Evolutionary conservation across 53 echinoderm and acorn worm species (phyloP).

Genomic region (Holothuria scabra): DNA sequence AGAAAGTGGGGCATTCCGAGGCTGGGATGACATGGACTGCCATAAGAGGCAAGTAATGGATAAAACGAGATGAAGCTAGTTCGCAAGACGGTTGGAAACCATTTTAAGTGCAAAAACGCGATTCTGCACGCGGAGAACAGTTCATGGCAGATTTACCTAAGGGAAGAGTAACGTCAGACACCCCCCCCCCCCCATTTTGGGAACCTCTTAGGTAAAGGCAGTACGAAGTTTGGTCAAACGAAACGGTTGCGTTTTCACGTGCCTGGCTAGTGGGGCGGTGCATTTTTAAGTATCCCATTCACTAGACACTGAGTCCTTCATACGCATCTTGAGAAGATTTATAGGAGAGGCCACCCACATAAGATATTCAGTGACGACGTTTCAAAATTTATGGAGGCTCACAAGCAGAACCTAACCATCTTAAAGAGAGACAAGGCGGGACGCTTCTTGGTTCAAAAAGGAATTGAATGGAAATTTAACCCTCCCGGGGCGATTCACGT

Average conservation of each 20-base stretch:
- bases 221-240: slow-evolving; percentile 2
- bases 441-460: slow-evolving; percentile 42
- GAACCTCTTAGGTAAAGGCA: no score
- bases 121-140: no score
- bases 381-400: slow-evolving; percentile 43
- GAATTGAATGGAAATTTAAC: slow-evolving; percentile 72
- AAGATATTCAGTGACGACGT: slow-evolving; percentile 55
- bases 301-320: slow-evolving; percentile 49
- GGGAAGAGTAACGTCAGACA: no score
- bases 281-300: slow-evolving; percentile 58
- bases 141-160: no score
- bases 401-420: slow-evolving; percentile 14
- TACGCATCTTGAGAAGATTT: no score
- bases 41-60: background rate
- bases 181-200: no score
- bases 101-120: no score
- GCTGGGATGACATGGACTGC: no score
- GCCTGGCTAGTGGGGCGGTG: slow-evolving; percentile 45
- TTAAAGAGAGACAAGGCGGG: slow-evolving; percentile 40
- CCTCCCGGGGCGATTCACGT: slow-evolving; percentile 66
- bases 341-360: slow-evolving; percentile 53
- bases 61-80: background rate
- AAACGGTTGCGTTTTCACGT: slow-evolving; percentile 47
- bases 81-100: background rate
- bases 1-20: background rate